Percentiles rank a stretch among this genome's conserved stretches.
phyloP scores from a whole-genome alignment of 2,888 invertebrate species.

The Cinara cedri region DNA sequence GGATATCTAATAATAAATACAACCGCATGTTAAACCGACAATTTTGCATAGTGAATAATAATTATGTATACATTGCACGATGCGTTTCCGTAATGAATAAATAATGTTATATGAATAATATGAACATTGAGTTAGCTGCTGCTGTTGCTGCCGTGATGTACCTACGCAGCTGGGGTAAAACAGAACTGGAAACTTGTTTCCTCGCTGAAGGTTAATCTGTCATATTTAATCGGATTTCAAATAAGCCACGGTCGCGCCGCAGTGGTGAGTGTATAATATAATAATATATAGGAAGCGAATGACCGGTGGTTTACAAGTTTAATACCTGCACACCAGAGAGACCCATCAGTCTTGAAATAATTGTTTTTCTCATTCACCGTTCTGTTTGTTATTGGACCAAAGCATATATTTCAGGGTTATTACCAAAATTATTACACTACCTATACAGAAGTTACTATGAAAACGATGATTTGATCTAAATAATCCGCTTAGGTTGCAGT shows the following conservation, averaged over 20 bases:
- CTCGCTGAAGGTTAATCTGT: constrained; percentile 24
- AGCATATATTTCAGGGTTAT: no score
- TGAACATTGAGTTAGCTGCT: neutral
- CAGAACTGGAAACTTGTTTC: constrained; percentile 17
- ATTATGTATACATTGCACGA: neutral
- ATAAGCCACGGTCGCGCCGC: constrained; percentile 7
- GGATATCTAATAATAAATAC: constrained; percentile 8
- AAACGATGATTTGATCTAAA: neutral
- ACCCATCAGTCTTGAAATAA: constrained; percentile 30
- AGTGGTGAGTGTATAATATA: neutral
- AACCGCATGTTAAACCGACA: neutral
- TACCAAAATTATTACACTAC: no score
- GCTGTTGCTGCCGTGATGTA: neutral
- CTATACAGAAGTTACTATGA: no score
- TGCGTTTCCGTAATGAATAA: neutral
- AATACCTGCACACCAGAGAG: neutral
- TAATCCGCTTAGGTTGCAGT: no score
- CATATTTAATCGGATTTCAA: constrained; percentile 48
- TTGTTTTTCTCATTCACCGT: constrained; percentile 24
- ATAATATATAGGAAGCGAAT: constrained; percentile 7
- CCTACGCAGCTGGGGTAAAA: constrained; percentile 3
- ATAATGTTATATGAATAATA: constrained; percentile 8
- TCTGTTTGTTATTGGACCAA: no score
- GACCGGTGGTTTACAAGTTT: constrained; percentile 27
- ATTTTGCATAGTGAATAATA: neutral